Conservation (phyloP, 2,888 invertebrate genomes). For the Hybos culiciformis region DNA sequence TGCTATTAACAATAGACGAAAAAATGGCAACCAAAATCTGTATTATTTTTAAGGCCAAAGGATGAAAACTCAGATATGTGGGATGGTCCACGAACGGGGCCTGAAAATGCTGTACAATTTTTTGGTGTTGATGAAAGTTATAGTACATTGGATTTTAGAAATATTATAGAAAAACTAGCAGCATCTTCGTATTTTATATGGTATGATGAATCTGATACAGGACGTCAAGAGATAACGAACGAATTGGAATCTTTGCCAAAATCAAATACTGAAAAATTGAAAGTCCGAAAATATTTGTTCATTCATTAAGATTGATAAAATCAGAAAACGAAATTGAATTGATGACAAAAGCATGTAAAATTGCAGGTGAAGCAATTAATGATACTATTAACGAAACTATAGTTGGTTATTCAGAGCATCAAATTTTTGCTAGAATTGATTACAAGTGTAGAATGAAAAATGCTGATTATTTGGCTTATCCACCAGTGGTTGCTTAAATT, state of each 20-base stretch:
- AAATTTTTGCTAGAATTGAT: conserved; percentile 72
- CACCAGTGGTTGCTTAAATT: conserved; percentile 95
- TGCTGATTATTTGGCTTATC: conserved; percentile 84
- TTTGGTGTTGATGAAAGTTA: conserved; percentile 71
- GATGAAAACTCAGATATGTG: conserved; percentile 74
- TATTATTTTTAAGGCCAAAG: conserved; percentile 33
- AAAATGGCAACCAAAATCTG: conserved; percentile 23
- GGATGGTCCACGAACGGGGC: conserved; percentile 82
- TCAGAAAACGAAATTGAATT: conserved; percentile 69
- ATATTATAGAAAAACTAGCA: too few relatives aligned
- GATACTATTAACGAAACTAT: conserved; percentile 60
- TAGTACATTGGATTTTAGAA: conserved; percentile 49
- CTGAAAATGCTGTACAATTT: conserved; percentile 49
- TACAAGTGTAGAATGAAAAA: conserved; percentile 69
- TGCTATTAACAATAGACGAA: conserved; percentile 43
- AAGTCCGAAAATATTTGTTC: conserved; percentile 35
- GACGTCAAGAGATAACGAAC: conserved; percentile 13
- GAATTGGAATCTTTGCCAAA: conserved; percentile 1
- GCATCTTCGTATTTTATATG: conserved; percentile 36
- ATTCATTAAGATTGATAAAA: conserved; percentile 60
- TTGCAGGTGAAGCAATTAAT: conserved; percentile 66
- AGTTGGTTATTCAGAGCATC: conserved; percentile 64
- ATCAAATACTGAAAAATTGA: conserved; percentile 9
- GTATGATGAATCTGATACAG: conserved; percentile 48
- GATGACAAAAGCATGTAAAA: conserved; percentile 70